Conservation (phyloP, 2,113 vertebrate species). For the Tyrannus savana region DNA sequence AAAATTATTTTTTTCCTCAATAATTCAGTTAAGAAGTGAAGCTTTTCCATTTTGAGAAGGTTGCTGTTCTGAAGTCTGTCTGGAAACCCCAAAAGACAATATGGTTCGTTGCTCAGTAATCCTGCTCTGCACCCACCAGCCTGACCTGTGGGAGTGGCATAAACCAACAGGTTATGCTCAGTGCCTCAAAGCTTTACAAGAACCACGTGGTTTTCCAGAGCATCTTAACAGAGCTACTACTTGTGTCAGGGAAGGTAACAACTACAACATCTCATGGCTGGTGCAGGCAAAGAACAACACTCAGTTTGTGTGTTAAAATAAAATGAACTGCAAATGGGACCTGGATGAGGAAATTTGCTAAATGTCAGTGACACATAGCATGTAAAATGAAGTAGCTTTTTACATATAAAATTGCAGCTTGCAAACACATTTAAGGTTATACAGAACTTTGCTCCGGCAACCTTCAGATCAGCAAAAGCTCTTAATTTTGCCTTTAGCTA, state of each 20-base stretch:
- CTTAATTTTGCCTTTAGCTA: neutral
- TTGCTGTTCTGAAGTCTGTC: neutral
- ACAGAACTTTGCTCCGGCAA: neutral
- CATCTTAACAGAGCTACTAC: neutral
- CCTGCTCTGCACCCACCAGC: neutral
- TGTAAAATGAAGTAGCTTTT: neutral
- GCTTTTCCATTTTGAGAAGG: neutral
- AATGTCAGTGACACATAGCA: neutral
- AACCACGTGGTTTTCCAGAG: neutral
- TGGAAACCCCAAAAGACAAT: neutral
- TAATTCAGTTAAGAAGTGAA: neutral
- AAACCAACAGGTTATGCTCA: rapidly evolving
- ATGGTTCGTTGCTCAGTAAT: neutral
- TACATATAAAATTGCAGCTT: neutral
- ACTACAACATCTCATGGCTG: neutral
- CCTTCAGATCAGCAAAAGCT: neutral
- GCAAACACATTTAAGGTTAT: neutral
- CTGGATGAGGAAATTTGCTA: neutral
- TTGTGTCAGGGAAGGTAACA: neutral
- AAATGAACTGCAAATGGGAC: neutral
- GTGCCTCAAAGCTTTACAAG: neutral
- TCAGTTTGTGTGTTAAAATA: neutral
- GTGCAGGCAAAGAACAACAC: neutral
- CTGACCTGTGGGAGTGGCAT: neutral
- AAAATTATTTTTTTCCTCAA: neutral